Percentiles rank a stretch among this genome's conserved stretches.
phyloP scores from a whole-genome alignment of 64 coral and sea anemone genomes.

The Hydrozoanthus tunicans region DNA sequence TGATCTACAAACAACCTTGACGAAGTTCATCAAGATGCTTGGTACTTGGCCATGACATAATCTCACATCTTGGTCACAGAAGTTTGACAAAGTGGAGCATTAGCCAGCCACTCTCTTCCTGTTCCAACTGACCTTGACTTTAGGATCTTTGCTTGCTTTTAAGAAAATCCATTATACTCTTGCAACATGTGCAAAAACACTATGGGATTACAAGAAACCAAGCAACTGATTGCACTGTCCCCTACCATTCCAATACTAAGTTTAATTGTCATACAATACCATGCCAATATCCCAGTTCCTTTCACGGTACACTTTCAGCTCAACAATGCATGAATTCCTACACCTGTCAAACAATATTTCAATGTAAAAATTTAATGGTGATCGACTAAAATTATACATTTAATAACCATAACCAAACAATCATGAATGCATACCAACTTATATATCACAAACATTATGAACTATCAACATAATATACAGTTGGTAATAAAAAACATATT shows the following conservation, averaged over 20 bases:
- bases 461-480: too few relatives aligned
- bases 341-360: neutral
- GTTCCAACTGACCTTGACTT: neutral
- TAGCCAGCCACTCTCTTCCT: neutral
- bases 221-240: neutral
- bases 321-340: conserved; percentile 6
- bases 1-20: neutral
- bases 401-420: too few relatives aligned
- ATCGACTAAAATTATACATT: too few relatives aligned
- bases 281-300: neutral
- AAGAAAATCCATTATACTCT: neutral
- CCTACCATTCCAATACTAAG: neutral
- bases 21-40: neutral
- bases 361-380: too few relatives aligned
- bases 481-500: too few relatives aligned
- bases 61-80: neutral
- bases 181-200: neutral
- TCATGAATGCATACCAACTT: too few relatives aligned
- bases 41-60: neutral
- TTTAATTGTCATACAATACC: neutral
- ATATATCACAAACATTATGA: too few relatives aligned
- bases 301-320: neutral
- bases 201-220: neutral
- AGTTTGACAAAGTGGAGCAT: neutral
- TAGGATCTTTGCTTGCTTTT: neutral